These are phyloP conservation scores for Oenanthe melanoleuca DNA, from an alignment of 2,113 vertebrate genomes.

Conservation along the genomic window DNA sequence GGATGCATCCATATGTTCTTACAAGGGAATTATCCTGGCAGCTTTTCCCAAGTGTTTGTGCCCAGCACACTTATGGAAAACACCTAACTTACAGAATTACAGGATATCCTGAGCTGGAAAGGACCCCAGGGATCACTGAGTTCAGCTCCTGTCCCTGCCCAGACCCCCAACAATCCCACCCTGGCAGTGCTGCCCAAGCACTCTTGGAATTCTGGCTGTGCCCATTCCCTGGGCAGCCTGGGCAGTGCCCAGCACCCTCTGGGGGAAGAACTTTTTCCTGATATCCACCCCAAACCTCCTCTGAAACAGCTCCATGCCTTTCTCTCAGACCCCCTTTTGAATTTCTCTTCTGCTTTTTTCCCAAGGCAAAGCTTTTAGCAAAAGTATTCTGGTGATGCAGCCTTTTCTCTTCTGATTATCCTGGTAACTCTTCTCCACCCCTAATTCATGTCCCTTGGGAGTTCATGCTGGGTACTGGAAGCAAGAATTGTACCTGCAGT, in stretches of 20 bases:
- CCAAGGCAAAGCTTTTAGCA: background rate
- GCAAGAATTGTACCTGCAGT: background rate
- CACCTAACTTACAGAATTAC: background rate
- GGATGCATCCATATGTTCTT: background rate
- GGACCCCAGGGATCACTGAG: background rate
- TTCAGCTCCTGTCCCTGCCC: background rate
- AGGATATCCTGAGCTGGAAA: background rate
- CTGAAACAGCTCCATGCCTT: background rate
- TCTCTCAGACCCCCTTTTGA: background rate
- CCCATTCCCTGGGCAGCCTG: background rate
- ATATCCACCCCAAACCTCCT: background rate
- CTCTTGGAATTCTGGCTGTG: background rate
- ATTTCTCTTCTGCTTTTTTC: background rate
- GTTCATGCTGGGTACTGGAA: background rate
- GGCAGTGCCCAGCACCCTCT: background rate
- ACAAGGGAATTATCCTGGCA: background rate
- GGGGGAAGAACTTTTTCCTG: background rate
- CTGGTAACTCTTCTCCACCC: background rate
- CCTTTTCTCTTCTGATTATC: background rate
- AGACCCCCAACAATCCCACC: fast-evolving
- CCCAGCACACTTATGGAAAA: background rate
- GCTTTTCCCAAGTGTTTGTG: background rate
- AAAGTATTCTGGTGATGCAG: background rate
- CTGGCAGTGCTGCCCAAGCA: fast-evolving
- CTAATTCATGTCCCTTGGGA: background rate